Base-by-base conservation (phyloP, 2,797 vertebrate species). In the Paratrypauchen microcephalus region DNA sequence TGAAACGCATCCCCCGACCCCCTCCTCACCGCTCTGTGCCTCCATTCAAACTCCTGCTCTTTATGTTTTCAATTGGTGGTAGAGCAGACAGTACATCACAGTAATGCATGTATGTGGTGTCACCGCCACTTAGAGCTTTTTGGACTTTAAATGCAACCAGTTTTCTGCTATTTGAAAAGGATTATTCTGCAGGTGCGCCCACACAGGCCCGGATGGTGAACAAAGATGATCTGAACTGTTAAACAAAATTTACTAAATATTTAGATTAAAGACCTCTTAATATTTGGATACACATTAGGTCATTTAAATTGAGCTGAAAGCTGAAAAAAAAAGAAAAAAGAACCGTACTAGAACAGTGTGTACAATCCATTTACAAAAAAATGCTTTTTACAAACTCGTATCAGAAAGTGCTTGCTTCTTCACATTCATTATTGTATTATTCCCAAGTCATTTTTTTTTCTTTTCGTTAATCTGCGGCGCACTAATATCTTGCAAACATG, bases 1-100 rank as follows among this genome's bases (percentile, higher is more conserved):
- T 88, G 88, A 92, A 88, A 88, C 56, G 55, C 85, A 81, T 28
- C 63, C 69, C 68, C 8, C 15, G 1, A 55, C 24, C n/a, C 48
- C 36, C 30, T 18, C 65, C 55, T 21, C 47, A 64, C 61, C 26
- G 45, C 56, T 32, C 68, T 59, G 56, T 63, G 59, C 77, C 68
- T 79, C 74, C 75, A 83, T 80, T 79, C 74, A 83, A 89, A 86
- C 79, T 84, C 68, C 39, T 9, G 16, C 76, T 86, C 79, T 84
- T 85, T 75, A 79, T 87, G 78, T 86, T 88, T 83, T 83, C 79
- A 76, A 71, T 78, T 69, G 77, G 70, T 79, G 83, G 71, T 84
- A 24, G 75, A 74, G 75, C 76, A 77, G 71, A 78, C 56, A 64
- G 66, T 69, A 18, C 68, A 69, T 69, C 47, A 39, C 66, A 74